phyloP scores from a whole-genome alignment of 2,113 vertebrate genomes.

The Calypte anna region DNA sequence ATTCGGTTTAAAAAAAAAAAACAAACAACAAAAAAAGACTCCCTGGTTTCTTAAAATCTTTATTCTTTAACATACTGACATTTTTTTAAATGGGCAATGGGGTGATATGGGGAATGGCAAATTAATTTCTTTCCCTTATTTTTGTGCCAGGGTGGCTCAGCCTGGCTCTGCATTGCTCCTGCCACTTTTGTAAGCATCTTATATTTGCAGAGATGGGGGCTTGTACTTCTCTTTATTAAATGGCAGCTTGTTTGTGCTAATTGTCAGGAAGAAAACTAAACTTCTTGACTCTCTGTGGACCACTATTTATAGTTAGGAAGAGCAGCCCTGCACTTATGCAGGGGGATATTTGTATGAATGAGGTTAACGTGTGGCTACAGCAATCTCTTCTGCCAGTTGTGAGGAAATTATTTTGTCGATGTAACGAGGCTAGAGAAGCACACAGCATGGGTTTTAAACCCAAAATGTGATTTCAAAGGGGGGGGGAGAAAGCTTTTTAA shows the following conservation, averaged over 20 bases:
- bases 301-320: slow-evolving; percentile 1
- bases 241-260: slow-evolving; percentile 29
- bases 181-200: background rate
- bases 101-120: rapidly evolving
- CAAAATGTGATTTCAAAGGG: background rate
- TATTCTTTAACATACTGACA: background rate
- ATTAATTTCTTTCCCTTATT: background rate
- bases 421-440: background rate
- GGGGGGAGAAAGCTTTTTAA: background rate
- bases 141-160: background rate
- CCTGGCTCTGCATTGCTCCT: background rate
- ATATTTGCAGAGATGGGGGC: background rate
- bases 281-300: background rate
- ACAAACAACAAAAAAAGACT: background rate
- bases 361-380: background rate
- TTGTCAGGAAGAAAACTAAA: slow-evolving; percentile 33
- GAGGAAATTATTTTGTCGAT: background rate
- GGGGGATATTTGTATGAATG: background rate
- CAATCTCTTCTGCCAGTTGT: background rate
- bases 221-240: background rate
- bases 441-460: background rate
- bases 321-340: background rate
- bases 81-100: background rate
- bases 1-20: background rate
- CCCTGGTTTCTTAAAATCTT: background rate